Evolutionary conservation across 2,888 invertebrate genomes (phyloP), one percentile per base, ranked within the genome.

Genomic region (Cataglyphis albicans): DNA sequence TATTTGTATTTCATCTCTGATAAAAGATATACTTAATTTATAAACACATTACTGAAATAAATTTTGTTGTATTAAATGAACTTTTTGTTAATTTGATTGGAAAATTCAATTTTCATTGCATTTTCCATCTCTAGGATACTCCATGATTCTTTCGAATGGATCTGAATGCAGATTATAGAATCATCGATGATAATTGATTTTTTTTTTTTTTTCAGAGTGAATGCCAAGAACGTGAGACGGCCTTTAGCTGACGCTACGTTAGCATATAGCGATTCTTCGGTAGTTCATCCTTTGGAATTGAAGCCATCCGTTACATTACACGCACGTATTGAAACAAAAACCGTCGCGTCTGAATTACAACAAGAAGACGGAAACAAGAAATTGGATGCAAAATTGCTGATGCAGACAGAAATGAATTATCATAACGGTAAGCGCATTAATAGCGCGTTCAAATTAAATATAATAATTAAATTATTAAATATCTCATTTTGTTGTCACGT

Each of bases 211-310:
- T 90, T 84, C 41, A 89, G 73, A 48, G 68, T 72, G 18, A 91
- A 90, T 61, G 52, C 35, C 18, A 92, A 90, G 44, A 84, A 81
- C 48, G 64, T 85, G 0, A 91, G 93, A 55, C 90, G 90, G 82
- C 94, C 94, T 6, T 88, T 94, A 76, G 87, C 88, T 29, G 93
- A 94, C 76, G 88, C 93, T n/a, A 72, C 55, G 65, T 72, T 61
- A 1, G 1, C 12, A n/a, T 85, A 83, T 10, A 68, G 83, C 25
- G 72, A 78, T 75, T 18, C 38, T 21, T 64, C 63, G 5, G 6
- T n/a, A 21, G 7, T 10, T n/a, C 44, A 72, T 44, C 9, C 70
- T 52, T 21, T 63, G 4, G 72, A 81, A n/a, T 68, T 80, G 3
- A 85, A 82, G 25, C 63, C 81, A 41, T 67, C 68, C 48, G 48